Evolutionary conservation across 1,140 invertebrate species (phyloP).

Genomic region (Drosophila repleta): DNA sequence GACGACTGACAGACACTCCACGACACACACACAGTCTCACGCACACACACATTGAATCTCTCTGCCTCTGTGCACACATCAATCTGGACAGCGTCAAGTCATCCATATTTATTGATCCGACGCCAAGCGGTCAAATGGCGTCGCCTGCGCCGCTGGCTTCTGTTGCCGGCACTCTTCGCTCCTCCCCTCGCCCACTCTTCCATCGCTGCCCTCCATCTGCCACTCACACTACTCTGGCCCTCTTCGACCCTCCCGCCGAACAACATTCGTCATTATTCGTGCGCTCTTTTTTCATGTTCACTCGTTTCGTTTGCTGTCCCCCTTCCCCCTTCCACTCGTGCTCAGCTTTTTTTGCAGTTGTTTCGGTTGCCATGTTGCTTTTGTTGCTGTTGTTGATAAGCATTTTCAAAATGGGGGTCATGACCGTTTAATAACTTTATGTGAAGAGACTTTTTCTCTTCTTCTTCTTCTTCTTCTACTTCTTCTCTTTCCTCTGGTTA

Average conservation of each 20-base stretch:
- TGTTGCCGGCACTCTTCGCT: conserved; percentile 21
- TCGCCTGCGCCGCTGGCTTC: conserved; percentile 63
- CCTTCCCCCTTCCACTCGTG: conserved; percentile 7
- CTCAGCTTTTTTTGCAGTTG: conserved; percentile 13
- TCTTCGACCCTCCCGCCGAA: conserved; percentile 24
- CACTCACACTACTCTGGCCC: neutral
- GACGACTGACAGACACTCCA: conserved; percentile 16
- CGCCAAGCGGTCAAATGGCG: conserved; percentile 44
- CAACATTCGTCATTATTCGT: conserved; percentile 57
- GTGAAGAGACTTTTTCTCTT: conserved; percentile 58
- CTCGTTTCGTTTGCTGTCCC: conserved; percentile 40
- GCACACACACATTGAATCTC: neutral
- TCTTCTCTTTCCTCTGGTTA: too few species aligned
- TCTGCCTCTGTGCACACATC: conserved; percentile 52
- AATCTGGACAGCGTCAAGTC: conserved; percentile 77
- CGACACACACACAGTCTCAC: neutral
- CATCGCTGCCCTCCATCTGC: neutral
- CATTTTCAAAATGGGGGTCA: conserved; percentile 81
- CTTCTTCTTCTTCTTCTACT: too few species aligned
- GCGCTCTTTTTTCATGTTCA: conserved; percentile 53
- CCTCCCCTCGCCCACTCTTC: neutral
- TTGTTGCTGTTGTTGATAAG: conserved; percentile 67
- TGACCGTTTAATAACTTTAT: conserved; percentile 83
- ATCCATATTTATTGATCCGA: conserved; percentile 81
- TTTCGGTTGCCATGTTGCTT: conserved; percentile 31